Evolutionary conservation across 2,797 vertebrate genomes (phyloP).

Genomic region (Trachurus trachurus): DNA sequence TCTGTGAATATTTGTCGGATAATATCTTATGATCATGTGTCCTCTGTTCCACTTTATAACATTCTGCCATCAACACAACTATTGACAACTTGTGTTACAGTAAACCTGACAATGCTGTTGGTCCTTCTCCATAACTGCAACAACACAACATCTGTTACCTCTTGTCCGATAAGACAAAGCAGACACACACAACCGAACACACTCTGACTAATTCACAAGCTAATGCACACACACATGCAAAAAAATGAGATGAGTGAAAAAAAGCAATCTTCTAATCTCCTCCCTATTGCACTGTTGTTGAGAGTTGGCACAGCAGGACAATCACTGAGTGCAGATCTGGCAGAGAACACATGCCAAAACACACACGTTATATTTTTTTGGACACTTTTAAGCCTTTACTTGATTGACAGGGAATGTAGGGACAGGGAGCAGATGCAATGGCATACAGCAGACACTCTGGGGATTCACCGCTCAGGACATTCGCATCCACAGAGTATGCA

Average conservation of each 20-base stretch:
- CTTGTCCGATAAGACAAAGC: slow-evolving; percentile 40
- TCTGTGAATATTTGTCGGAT: slow-evolving; percentile 16
- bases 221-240: slow-evolving; percentile 19
- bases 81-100: slow-evolving; percentile 54
- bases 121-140: slow-evolving; percentile 71
- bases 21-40: slow-evolving; percentile 3
- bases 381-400: too few relatives aligned
- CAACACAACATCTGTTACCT: slow-evolving; percentile 76
- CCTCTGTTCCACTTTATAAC: slow-evolving; percentile 16
- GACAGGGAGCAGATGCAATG: too few relatives aligned
- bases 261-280: slow-evolving; percentile 6
- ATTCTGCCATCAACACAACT: slow-evolving; percentile 13
- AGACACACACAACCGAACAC: slow-evolving; percentile 9
- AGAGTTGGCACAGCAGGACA: slow-evolving; percentile 45
- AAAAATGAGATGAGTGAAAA: slow-evolving; percentile 35
- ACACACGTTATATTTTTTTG: not conserved
- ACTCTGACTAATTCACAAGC: slow-evolving; percentile 27
- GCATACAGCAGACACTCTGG: too few relatives aligned
- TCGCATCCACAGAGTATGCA: too few relatives aligned
- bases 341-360: slow-evolving; percentile 15
- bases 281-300: slow-evolving; percentile 25
- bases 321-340: slow-evolving; percentile 55
- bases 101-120: slow-evolving; percentile 61
- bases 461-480: too few relatives aligned
- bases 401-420: too few relatives aligned